Conservation (phyloP, 2,888 invertebrate species). For the Cataglyphis altisquamis region DNA sequence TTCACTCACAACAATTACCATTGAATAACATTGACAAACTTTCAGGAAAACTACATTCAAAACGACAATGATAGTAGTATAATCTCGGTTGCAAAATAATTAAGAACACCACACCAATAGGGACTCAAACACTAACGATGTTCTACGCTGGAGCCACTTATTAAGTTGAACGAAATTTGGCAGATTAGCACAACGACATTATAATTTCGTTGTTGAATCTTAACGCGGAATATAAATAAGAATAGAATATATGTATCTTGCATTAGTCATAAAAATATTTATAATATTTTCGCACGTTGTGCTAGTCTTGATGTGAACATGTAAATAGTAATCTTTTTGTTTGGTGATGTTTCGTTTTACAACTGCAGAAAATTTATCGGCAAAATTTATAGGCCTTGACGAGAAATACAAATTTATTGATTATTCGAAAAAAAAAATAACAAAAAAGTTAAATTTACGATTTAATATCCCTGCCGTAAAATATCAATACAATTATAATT, state of each 20-base stretch:
- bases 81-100: slow-evolving; percentile 74
- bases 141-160: slow-evolving; percentile 75
- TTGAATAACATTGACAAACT: slow-evolving; percentile 82
- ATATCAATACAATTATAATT: neutral
- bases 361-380: slow-evolving; percentile 1
- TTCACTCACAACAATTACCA: slow-evolving; percentile 81
- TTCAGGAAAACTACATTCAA: slow-evolving; percentile 81
- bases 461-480: neutral
- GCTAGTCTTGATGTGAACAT: slow-evolving; percentile 50
- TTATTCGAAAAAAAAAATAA: neutral
- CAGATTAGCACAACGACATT: slow-evolving; percentile 68
- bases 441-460: neutral
- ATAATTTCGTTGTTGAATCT: slow-evolving; percentile 28
- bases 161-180: slow-evolving; percentile 59
- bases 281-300: slow-evolving; percentile 41
- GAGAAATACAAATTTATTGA: neutral
- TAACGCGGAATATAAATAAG: slow-evolving; percentile 6
- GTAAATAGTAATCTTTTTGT: slow-evolving; percentile 23
- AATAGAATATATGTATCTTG: neutral
- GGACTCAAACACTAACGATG: slow-evolving; percentile 82
- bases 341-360: slow-evolving; percentile 1
- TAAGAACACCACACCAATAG: slow-evolving; percentile 84
- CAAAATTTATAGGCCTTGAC: slow-evolving; percentile 39
- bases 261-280: neutral
- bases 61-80: slow-evolving; percentile 82